Percentiles rank a stretch among this genome's conserved stretches.
Conservation (phyloP, 1,140 invertebrate species). For the Calephelis nemesis region DNA sequence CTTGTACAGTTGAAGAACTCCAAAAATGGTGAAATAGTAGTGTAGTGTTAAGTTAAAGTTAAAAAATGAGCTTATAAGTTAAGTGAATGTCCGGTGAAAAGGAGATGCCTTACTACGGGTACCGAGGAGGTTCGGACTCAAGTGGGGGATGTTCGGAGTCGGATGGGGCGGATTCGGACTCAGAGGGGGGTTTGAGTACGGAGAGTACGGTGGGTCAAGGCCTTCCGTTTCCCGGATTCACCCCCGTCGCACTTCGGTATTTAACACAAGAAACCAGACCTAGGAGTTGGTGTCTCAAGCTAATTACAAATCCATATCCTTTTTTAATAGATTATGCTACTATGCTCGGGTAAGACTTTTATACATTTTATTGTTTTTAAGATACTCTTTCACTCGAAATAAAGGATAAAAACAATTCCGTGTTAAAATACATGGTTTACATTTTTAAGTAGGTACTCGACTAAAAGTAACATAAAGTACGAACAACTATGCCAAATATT, state of each 20-base stretch:
- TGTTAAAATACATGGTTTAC: no score
- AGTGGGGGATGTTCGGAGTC: conserved; percentile 70
- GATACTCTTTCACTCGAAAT: no score
- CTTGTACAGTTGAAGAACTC: conserved; percentile 60
- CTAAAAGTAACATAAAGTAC: no score
- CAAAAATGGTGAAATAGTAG: conserved; percentile 64
- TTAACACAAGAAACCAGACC: conserved; percentile 92
- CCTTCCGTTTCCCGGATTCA: conserved; percentile 93
- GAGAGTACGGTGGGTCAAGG: conserved; percentile 82
- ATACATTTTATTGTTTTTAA: no score
- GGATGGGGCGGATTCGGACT: conserved; percentile 81
- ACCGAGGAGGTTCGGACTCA: conserved; percentile 60
- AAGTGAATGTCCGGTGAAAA: conserved; percentile 58
- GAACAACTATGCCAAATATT: no score
- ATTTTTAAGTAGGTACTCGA: no score
- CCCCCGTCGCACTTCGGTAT: conserved; percentile 89
- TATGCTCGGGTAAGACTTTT: neutral
- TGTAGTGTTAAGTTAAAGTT: conserved; percentile 54
- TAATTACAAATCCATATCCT: conserved; percentile 99
- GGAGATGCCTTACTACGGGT: conserved; percentile 77
- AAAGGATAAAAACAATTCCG: no score
- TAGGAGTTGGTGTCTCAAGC: conserved; percentile 94
- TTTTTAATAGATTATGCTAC: conserved; percentile 79
- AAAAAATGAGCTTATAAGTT: conserved; percentile 75
- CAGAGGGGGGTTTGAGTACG: conserved; percentile 79